Evolutionary conservation across 2,113 vertebrate species (phyloP).

Genomic region (Poecile atricapillus): DNA sequence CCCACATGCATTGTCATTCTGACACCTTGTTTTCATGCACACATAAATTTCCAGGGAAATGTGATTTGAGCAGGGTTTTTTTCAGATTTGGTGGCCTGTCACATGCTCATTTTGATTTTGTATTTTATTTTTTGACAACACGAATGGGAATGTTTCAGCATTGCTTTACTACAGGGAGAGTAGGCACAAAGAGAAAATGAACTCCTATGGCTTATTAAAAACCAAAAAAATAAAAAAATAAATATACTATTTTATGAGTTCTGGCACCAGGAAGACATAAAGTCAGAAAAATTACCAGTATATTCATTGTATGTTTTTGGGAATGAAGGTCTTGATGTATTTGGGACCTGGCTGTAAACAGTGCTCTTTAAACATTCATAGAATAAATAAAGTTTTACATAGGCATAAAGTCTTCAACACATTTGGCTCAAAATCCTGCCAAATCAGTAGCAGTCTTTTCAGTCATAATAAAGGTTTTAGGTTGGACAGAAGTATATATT

Average conservation of each 20-base stretch:
- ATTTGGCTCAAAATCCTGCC: not conserved
- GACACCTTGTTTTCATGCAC: not conserved
- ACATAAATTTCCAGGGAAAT: not conserved
- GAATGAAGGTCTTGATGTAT: not conserved
- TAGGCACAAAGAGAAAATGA: not conserved
- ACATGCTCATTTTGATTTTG: not conserved
- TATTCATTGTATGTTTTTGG: not conserved
- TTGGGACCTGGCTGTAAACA: not conserved
- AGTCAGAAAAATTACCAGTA: not conserved
- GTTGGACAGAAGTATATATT: not conserved
- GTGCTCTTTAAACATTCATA: not conserved
- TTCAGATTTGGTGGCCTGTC: not conserved
- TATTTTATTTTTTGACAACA: not conserved
- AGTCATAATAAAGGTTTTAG: not conserved
- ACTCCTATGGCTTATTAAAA: not conserved
- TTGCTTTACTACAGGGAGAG: not conserved
- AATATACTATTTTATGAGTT: not conserved
- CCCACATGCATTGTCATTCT: not conserved
- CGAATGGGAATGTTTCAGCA: not conserved
- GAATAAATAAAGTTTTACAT: not conserved
- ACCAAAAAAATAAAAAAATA: not conserved
- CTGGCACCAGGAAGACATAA: not conserved
- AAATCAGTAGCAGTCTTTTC: not conserved
- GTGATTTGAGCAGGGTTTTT: not conserved
- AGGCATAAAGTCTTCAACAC: not conserved